Evolutionary conservation across 1,140 invertebrate genomes (phyloP).

Genomic region (Nasonia longicornis): DNA sequence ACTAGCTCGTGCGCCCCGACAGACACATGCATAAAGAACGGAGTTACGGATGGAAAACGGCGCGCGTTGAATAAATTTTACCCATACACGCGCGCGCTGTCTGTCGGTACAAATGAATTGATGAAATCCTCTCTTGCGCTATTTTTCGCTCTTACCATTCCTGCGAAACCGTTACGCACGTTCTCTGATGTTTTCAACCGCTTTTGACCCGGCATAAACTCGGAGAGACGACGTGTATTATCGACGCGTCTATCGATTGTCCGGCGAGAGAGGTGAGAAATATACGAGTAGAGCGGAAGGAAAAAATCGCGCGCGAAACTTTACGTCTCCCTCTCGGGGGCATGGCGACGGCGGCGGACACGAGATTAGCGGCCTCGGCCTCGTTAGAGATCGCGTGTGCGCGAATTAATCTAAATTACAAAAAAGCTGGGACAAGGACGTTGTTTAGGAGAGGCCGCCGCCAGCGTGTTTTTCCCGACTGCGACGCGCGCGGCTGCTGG

Average conservation of each 20-base stretch:
- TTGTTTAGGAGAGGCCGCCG: neutral
- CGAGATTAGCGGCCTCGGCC: neutral
- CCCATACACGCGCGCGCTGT: no score
- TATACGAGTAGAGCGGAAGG: neutral
- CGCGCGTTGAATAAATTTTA: conserved; percentile 10
- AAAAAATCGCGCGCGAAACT: neutral
- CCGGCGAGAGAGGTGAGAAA: neutral
- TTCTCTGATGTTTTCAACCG: no score
- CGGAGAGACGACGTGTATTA: neutral
- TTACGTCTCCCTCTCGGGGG: neutral
- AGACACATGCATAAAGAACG: neutral
- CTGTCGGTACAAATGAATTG: conserved; percentile 30
- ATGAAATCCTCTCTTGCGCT: neutral
- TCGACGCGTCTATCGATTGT: neutral
- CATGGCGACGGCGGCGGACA: neutral
- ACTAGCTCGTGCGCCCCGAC: no score
- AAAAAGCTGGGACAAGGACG: neutral
- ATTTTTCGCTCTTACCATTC: neutral
- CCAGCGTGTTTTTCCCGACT: conserved; percentile 4
- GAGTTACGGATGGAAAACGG: neutral
- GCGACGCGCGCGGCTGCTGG: neutral
- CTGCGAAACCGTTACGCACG: no score
- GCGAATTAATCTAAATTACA: conserved; percentile 33
- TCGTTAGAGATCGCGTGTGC: conserved; percentile 8
- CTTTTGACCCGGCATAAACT: neutral